Evolutionary conservation across 37 sponge, comb jelly and placozoan genomes (phyloP), one percentile per base, ranked within the genome.

Genomic region (Hormiphora californensis): DNA sequence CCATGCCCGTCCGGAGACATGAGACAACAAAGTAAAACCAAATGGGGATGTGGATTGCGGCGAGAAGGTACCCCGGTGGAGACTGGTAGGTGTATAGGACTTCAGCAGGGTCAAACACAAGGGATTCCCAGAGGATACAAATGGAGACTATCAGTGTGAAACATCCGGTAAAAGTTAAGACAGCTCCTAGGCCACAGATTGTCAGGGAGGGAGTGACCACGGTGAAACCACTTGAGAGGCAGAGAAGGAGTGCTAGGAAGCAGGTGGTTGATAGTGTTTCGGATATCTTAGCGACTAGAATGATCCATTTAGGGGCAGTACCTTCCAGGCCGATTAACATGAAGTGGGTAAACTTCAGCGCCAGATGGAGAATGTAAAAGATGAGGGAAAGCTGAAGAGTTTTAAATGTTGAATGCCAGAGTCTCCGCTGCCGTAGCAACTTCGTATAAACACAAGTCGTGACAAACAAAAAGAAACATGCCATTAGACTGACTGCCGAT

Each of bases 241-340:
- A 9, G 44, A 73, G 41, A 7, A 73, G 81, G 8, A 73, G 81
- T 19, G 46, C 81, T 22, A 73, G 81, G 81, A 73, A 73, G n/a
- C 35, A 36, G 23, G 39, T 28, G 22, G 81, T 73, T 11, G 81
- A 73, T 15, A 73, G 11, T 0, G 43, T 28, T 43, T 32, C 36
- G 22, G 43, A 33, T 15, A 33, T 36, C 44, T 73, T 43, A 2
- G 39, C 81, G 21, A 12, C 25, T 22, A 57, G 4, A 12, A 27
- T 27, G 7, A 73, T 3, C 4, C 23, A 46, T 4, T 25, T 22
- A 28, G 9, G 35, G 3, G 81, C 27, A 0, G 22, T 73, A 22
- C 39, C 27, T 5, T 33, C 41, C 19, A 15, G 12, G 1, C 44
- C 81, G 12, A 33, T 39, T 7, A 73, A 27, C 1, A 22, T 36